Base-by-base conservation (phyloP, 2,113 vertebrate species). In the Grantiella picta region DNA sequence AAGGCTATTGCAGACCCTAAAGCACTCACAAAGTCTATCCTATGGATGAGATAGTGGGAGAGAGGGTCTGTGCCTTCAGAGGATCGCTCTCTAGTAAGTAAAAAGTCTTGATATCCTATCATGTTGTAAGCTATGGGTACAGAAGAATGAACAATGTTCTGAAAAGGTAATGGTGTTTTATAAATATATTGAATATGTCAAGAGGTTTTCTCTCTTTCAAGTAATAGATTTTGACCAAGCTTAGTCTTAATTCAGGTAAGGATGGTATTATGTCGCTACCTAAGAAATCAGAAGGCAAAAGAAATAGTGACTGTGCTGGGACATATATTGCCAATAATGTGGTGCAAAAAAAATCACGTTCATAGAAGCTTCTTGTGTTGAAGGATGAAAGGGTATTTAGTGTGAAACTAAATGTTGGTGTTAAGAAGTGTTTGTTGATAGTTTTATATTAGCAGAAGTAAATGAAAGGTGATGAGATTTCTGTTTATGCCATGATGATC, bases 21-120 rank as follows among this genome's bases (percentile, higher is more conserved):
- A 93, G 95, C 92, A 97, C 89, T 96, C 94, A 95, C 94, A 72
- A 94, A 96, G 94, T 96, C 94, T 84, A 90, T 92, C 97, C 97
- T 92, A 81, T 94, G 86, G 92, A 88, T 92, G 31, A 93, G 75
- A 95, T 97, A 95, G 91, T 94, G 88, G 91, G 65, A 96, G 85
- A 89, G 92, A 90, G 96, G 95, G 95, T 87, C 82, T 97, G 57
- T 87, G 75, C 83, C 93, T 68, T 76, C 95, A 94, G 70, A 92
- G 88, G 93, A 93, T 95, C 77, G 1, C 77, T 75, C 78, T 94
- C 96, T 94, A 85, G 91, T 95, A 94, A 89, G 91, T 93, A 95
- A 97, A 97, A 96, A 82, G 60, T 60, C 95, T 95, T 23, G 21
- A 49, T 49, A 49, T 49, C 3, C 87, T n/a, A 2, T 82, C 59